Evolutionary conservation across 2,113 vertebrate species (phyloP), one percentile per base, ranked within the genome.

Genomic region (Cyrtonyx montezumae): DNA sequence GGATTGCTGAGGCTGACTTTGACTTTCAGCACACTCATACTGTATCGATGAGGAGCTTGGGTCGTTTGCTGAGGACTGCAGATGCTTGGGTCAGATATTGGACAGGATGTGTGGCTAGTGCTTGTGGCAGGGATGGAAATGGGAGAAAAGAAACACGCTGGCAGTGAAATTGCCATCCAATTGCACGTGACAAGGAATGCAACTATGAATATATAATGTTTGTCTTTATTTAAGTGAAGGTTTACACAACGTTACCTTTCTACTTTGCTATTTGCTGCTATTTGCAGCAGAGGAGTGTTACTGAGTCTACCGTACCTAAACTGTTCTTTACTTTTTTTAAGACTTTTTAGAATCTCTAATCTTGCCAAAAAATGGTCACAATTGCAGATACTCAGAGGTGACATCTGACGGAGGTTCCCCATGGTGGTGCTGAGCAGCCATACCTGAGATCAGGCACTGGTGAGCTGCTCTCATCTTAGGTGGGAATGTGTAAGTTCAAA

Each of bases 391-490:
- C 9, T 91, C 51, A 48, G 34, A 49, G 79, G 25, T 74, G 68
- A 25, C 34, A 1, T 55, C n/a, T 8, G 3, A 18, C 16, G 25
- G 18, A 56, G 10, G 62, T 25, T 48, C 17, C 73, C 59, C 32
- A n/a, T 20, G 17, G 13, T 0, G 4, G 62, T 3, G n/a, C 1
- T 0, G 30, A 73, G 66, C 56, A 21, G 59, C 37, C 1, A 1
- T 18, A 4, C 22, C 21, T 20, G 40, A 3, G 40, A 26, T 13
- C 15, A 2, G 68, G 32, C 3, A 45, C 4, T 23, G 46, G 23
- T 6, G 42, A 59, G 49, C 43, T 26, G 70, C 90, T 55, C 48
- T 45, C 17, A 0, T 20, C 37, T 43, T 40, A 26, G 40, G 26
- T 26, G n/a, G 17, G 37, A 66, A 28, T 12, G 37, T 16, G 9